These are phyloP conservation scores for Gambusia yucatana DNA, from an alignment of 2,797 vertebrate genomes.

Conservation along the genomic window DNA sequence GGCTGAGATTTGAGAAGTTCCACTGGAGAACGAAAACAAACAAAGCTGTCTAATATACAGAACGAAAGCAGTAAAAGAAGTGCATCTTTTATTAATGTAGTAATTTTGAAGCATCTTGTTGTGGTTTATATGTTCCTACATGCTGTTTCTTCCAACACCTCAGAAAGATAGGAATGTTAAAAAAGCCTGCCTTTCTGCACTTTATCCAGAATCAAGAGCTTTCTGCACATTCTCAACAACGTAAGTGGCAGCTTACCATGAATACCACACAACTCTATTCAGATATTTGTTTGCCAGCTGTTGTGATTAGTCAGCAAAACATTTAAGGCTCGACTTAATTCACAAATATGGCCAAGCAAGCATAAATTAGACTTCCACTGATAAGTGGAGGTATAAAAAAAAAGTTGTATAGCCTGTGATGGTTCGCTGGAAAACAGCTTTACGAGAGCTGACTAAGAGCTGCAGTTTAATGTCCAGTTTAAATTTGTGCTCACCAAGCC, in stretches of 20 bases:
- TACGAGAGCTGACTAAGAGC: conserved; percentile 53
- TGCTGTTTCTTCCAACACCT: background rate
- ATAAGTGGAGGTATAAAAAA: conserved; percentile 15
- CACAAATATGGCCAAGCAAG: conserved; percentile 35
- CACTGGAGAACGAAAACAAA: background rate
- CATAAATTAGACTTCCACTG: conserved; percentile 38
- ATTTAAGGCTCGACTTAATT: conserved; percentile 15
- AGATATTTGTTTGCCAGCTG: conserved; percentile 29
- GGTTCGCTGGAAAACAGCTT: conserved; percentile 61
- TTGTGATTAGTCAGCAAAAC: conserved; percentile 47
- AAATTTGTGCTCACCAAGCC: conserved; percentile 41
- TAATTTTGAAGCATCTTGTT: background rate
- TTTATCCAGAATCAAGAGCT: conserved; percentile 27
- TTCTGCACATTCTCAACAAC: conserved; percentile 20
- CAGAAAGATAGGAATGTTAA: conserved; percentile 11
- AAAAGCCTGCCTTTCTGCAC: conserved; percentile 1
- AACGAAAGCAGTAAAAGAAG: background rate
- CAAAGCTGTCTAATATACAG: background rate
- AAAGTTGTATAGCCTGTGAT: conserved; percentile 41
- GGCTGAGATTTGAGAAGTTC: conserved; percentile 14
- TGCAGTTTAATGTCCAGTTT: conserved; percentile 54
- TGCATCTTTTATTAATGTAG: background rate
- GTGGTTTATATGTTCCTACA: background rate
- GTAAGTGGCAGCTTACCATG: conserved; percentile 31
- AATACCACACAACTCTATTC: conserved; percentile 15